Conservation (phyloP, 1,140 invertebrate species). For the Anagrus nilaparvatae region DNA sequence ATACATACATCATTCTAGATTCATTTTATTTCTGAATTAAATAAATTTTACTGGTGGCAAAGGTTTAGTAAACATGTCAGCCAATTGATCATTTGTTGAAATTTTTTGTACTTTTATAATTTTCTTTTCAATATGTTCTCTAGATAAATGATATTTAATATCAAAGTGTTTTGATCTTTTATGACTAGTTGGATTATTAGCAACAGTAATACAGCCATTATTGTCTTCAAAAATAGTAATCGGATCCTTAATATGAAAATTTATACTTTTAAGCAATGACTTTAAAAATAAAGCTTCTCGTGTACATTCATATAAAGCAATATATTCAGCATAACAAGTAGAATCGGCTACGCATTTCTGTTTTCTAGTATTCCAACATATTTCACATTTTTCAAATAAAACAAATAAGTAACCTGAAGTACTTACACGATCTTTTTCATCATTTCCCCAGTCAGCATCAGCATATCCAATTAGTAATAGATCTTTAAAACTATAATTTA, state of each 20-base stretch:
- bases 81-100: too few relatives aligned
- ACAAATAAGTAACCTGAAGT: slow-evolving; percentile 20
- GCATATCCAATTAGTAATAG: slow-evolving; percentile 19
- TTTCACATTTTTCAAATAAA: slow-evolving; percentile 8
- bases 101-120: background rate
- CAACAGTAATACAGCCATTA: background rate
- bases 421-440: slow-evolving; percentile 18
- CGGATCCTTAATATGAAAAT: background rate
- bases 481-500: slow-evolving; percentile 15
- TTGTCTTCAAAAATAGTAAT: slow-evolving; percentile 1
- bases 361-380: slow-evolving; percentile 23
- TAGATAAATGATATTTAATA: slow-evolving; percentile 4
- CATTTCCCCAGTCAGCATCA: slow-evolving; percentile 20
- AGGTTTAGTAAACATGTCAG: too few relatives aligned
- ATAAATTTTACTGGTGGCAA: too few relatives aligned
- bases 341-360: slow-evolving; percentile 26
- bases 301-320: slow-evolving; percentile 24
- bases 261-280: background rate
- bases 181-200: slow-evolving; percentile 3
- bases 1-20: too few relatives aligned
- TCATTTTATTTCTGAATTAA: too few relatives aligned
- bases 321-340: slow-evolving; percentile 25
- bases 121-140: background rate
- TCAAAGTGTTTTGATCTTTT: slow-evolving; percentile 3
- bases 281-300: slow-evolving; percentile 21